phyloP scores from a whole-genome alignment of 2,113 vertebrate genomes.

The Labrus mixtus region DNA sequence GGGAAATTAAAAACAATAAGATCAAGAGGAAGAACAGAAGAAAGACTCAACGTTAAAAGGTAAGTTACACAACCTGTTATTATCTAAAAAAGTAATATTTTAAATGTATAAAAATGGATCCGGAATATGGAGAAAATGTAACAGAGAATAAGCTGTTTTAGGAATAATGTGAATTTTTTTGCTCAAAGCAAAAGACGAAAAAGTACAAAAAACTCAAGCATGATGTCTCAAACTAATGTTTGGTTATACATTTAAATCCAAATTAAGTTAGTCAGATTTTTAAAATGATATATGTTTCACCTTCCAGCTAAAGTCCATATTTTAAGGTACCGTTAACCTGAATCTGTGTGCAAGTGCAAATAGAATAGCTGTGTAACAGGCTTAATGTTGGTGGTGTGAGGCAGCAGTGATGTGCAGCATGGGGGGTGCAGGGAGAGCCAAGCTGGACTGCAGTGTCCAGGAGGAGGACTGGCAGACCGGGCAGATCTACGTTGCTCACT shows the following conservation, averaged over 20 bases:
- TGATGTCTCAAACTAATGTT: too few relatives aligned
- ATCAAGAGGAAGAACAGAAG: background rate
- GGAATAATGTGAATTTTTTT: too few relatives aligned
- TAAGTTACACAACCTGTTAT: background rate
- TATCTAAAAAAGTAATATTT: too few relatives aligned
- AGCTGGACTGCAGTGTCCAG: slow-evolving; percentile 48
- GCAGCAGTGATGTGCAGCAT: slow-evolving; percentile 19
- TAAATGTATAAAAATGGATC: too few relatives aligned
- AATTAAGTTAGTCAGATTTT: background rate
- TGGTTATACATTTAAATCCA: background rate
- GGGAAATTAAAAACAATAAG: background rate
- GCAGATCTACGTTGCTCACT: slow-evolving; percentile 47
- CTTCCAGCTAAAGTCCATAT: background rate
- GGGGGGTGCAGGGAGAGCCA: background rate
- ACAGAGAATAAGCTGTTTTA: too few relatives aligned
- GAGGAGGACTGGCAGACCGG: slow-evolving; percentile 60
- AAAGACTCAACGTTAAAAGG: background rate
- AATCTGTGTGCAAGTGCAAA: background rate
- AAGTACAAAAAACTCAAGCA: background rate
- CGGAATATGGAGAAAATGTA: too few relatives aligned
- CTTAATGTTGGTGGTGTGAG: background rate
- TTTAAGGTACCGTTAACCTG: background rate
- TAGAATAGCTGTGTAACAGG: background rate
- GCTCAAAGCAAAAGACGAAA: background rate
- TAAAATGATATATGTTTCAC: background rate